A percentile compares a stretch with the other conserved stretches of the same genome.
phyloP scores from a whole-genome alignment of 1,140 invertebrate genomes.

The Sweltsa coloradensis region DNA sequence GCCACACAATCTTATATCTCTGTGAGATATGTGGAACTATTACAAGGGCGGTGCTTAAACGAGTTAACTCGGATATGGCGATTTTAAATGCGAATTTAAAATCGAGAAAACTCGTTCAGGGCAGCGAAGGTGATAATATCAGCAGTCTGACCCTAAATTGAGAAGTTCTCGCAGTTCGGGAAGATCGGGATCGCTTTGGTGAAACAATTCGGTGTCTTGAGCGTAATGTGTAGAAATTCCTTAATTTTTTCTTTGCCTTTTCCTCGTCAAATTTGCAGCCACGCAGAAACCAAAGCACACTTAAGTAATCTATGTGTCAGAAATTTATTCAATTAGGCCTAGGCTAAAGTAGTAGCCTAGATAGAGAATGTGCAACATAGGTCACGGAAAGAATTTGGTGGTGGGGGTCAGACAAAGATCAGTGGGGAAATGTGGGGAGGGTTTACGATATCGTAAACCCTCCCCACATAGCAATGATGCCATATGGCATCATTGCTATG shows the following conservation, averaged over 20 bases:
- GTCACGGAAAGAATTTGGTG: no score
- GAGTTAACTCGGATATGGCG: no score
- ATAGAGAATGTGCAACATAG: background rate
- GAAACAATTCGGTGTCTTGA: slow-evolving; percentile 42
- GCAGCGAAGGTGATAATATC: no score
- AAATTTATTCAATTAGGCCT: no score
- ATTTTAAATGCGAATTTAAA: background rate
- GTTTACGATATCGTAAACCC: no score
- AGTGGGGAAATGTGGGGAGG: no score
- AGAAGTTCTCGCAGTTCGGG: slow-evolving; percentile 42
- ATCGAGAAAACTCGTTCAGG: background rate
- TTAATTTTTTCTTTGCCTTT: slow-evolving; percentile 39
- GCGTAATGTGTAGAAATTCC: slow-evolving; percentile 42
- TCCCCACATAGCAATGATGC: no score
- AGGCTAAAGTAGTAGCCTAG: background rate
- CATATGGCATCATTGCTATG: no score
- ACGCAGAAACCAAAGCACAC: slow-evolving; percentile 44
- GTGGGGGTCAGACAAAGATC: no score
- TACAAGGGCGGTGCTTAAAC: no score
- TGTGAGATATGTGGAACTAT: no score
- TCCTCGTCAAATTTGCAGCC: slow-evolving; percentile 45
- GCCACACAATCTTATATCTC: no score
- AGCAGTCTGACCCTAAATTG: slow-evolving; percentile 30
- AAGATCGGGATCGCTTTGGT: slow-evolving; percentile 40
- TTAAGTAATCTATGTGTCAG: slow-evolving; percentile 37